These are phyloP conservation scores for Limnephilus auricula DNA, from an alignment of 2,888 invertebrate species.

Conservation along the genomic window DNA sequence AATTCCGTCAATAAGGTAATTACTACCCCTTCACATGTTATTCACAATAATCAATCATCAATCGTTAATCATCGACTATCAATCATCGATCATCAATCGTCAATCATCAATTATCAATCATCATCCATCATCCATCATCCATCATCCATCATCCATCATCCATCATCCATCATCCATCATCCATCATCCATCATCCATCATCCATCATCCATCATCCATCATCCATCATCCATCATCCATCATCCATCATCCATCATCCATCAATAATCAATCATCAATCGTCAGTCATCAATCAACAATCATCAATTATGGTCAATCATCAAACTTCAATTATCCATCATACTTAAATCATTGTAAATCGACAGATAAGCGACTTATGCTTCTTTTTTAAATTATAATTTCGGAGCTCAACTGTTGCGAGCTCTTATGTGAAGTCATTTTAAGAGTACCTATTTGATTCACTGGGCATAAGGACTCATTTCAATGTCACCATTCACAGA, in stretches of 20 bases:
- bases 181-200: not conserved
- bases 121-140: not conserved
- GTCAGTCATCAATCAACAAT: not conserved
- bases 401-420: too few relatives aligned
- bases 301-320: too few relatives aligned
- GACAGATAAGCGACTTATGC: too few relatives aligned
- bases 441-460: too few relatives aligned
- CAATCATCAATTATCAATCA: not conserved
- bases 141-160: not conserved
- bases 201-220: not conserved
- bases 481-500: too few relatives aligned
- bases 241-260: not conserved
- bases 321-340: too few relatives aligned
- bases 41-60: too few relatives aligned
- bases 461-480: too few relatives aligned
- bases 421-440: too few relatives aligned
- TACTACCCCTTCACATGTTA: constrained; percentile 3
- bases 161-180: not conserved
- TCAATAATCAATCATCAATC: not conserved
- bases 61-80: not conserved
- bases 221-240: not conserved
- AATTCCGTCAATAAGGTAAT: constrained; percentile 85
- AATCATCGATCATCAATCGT: too few relatives aligned
- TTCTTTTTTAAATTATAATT: too few relatives aligned
- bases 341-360: too few relatives aligned